Conservation (phyloP, 2,888 invertebrate genomes). For the Epistrophella euchroma region DNA sequence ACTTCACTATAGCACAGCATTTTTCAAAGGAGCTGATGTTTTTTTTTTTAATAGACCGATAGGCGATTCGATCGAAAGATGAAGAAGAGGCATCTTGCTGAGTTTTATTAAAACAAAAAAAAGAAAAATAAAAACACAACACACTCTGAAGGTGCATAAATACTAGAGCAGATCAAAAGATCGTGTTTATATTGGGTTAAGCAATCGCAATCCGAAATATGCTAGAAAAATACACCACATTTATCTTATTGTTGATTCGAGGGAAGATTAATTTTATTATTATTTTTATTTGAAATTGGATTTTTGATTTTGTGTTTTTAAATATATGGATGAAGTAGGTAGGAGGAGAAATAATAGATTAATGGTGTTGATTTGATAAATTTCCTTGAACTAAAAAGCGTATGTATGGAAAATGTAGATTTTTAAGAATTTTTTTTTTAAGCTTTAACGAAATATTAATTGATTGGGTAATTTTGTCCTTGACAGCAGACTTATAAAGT, state of each 20-base stretch:
- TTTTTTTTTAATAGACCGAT: slow-evolving; percentile 44
- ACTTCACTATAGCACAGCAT: slow-evolving; percentile 12
- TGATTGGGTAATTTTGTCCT: too few relatives aligned
- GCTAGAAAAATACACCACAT: slow-evolving; percentile 71
- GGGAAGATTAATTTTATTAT: slow-evolving; percentile 52
- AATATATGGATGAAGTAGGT: not conserved
- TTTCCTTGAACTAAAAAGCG: not conserved
- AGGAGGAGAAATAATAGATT: not conserved
- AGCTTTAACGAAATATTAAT: too few relatives aligned
- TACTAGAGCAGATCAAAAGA: slow-evolving; percentile 74
- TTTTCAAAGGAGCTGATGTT: not conserved
- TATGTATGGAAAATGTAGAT: not conserved
- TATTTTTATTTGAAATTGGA: slow-evolving; percentile 58
- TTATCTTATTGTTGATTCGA: slow-evolving; percentile 49
- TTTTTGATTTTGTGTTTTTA: slow-evolving; percentile 38
- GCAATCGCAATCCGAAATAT: slow-evolving; percentile 69
- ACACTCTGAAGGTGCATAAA: slow-evolving; percentile 46
- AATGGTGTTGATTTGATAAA: not conserved
- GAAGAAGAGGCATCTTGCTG: slow-evolving; percentile 36
- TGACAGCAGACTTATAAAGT: too few relatives aligned
- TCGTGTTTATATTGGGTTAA: slow-evolving; percentile 75
- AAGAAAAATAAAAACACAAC: slow-evolving; percentile 35
- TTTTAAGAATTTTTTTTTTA: not conserved
- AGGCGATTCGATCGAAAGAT: slow-evolving; percentile 20
- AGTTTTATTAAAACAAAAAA: slow-evolving; percentile 22